A percentile compares a stretch with the other conserved stretches of the same genome.
phyloP scores from a whole-genome alignment of 2,797 vertebrate genomes.

The Antennarius maculatus region DNA sequence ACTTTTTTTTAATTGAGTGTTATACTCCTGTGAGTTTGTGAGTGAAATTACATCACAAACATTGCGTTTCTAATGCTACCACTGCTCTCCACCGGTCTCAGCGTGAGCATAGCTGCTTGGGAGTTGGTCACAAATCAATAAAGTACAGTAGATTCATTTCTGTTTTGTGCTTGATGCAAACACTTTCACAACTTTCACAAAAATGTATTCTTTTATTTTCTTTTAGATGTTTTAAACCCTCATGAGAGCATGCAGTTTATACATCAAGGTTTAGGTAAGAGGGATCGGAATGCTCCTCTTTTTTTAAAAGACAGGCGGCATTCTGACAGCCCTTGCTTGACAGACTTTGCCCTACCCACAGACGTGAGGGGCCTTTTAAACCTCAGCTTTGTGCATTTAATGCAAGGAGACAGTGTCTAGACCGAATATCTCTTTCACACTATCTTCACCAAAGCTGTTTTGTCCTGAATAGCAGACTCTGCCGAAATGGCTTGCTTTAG shows the following conservation, averaged over 20 bases:
- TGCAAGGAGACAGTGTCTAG: conserved; percentile 54
- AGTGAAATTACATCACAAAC: conserved; percentile 7
- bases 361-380: conserved; percentile 66
- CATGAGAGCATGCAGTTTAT: conserved; percentile 30
- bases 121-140: conserved; percentile 13
- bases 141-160: conserved; percentile 1
- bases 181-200: conserved; percentile 11
- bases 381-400: conserved; percentile 59
- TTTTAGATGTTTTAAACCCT: conserved; percentile 20
- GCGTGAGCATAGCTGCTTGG: conserved; percentile 14
- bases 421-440: conserved; percentile 63
- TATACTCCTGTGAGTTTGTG: neutral
- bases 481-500: conserved; percentile 67
- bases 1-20: conserved; percentile 2
- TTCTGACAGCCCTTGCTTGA: conserved; percentile 67
- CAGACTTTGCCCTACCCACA: conserved; percentile 55
- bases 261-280: no score
- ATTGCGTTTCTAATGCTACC: neutral
- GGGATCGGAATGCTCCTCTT: conserved; percentile 58
- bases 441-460: conserved; percentile 48
- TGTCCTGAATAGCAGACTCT: conserved; percentile 54
- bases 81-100: neutral
- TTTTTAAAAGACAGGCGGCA: conserved; percentile 64
- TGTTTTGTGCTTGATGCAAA: conserved; percentile 5
- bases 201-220: no score